Conservation (phyloP, 2,888 invertebrate species). For the Belgica antarctica region DNA sequence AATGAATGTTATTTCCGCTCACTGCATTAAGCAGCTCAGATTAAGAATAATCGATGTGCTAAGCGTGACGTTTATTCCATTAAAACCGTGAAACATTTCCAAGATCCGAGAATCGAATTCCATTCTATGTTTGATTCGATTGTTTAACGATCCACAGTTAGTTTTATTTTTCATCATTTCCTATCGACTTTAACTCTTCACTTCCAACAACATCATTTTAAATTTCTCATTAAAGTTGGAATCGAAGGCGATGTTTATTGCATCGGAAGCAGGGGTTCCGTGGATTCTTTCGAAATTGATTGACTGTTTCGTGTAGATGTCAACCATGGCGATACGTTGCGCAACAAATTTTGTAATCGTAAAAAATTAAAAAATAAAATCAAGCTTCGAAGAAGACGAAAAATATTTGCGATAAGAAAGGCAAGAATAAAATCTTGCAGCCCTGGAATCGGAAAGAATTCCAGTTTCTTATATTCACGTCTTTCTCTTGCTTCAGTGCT, state of each 20-base stretch:
- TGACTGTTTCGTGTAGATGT: not conserved
- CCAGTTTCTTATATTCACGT: conserved; percentile 20
- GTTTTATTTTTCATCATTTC: conserved; percentile 25
- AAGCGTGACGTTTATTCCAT: not conserved
- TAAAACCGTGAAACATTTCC: not conserved
- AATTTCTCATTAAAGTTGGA: conserved; percentile 28
- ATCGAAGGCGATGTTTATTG: conserved; percentile 20
- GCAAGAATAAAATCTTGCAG: conserved; percentile 1
- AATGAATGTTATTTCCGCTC: conserved; percentile 26
- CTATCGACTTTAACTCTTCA: conserved; percentile 2
- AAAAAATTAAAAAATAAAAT: not conserved
- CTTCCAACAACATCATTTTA: conserved; percentile 19
- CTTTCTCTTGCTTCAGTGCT: conserved; percentile 8
- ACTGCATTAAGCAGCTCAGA: not conserved
- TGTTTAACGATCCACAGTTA: conserved; percentile 18
- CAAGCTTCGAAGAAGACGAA: not conserved
- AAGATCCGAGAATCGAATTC: not conserved
- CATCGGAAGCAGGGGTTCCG: conserved; percentile 2
- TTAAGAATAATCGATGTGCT: conserved; percentile 1
- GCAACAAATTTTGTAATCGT: not conserved
- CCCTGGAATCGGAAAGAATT: conserved; percentile 23
- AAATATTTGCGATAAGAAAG: not conserved
- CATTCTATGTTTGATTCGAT: conserved; percentile 6
- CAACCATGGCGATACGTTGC: not conserved
- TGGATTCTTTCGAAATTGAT: not conserved